phyloP scores from a whole-genome alignment of 1,140 invertebrate species.

The Aphidius gifuensis region DNA sequence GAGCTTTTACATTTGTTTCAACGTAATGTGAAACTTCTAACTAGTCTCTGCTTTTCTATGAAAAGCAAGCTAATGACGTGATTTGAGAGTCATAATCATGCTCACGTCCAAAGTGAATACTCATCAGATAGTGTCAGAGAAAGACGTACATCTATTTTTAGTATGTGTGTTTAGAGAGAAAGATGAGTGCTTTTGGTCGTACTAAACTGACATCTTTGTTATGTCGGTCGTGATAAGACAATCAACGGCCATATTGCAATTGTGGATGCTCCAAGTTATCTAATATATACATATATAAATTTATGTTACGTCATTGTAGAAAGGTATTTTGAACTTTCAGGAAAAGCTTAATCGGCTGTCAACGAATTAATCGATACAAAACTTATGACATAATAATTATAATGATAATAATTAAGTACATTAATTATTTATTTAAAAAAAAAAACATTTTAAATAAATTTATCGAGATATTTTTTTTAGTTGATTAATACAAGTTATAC shows the following conservation, averaged over 20 bases:
- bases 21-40: no score
- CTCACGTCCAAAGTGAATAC: background rate
- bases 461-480: no score
- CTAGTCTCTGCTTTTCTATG: background rate
- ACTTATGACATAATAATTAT: no score
- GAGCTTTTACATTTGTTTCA: background rate
- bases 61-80: conserved; percentile 8
- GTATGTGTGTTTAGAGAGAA: background rate
- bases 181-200: conserved; percentile 9
- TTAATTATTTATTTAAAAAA: no score
- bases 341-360: conserved; percentile 11
- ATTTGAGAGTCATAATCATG: conserved; percentile 4
- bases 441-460: no score
- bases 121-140: conserved; percentile 11
- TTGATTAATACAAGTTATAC: no score
- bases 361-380: no score
- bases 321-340: background rate
- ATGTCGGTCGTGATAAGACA: background rate
- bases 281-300: no score
- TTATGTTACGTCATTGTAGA: background rate
- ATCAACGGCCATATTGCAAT: conserved; percentile 13
- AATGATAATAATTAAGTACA: no score
- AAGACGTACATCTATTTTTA: no score
- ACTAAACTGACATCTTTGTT: conserved; percentile 12
- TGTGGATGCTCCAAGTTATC: no score